phyloP scores from a whole-genome alignment of 2,888 invertebrate genomes.

The Lochmaea capreae region DNA sequence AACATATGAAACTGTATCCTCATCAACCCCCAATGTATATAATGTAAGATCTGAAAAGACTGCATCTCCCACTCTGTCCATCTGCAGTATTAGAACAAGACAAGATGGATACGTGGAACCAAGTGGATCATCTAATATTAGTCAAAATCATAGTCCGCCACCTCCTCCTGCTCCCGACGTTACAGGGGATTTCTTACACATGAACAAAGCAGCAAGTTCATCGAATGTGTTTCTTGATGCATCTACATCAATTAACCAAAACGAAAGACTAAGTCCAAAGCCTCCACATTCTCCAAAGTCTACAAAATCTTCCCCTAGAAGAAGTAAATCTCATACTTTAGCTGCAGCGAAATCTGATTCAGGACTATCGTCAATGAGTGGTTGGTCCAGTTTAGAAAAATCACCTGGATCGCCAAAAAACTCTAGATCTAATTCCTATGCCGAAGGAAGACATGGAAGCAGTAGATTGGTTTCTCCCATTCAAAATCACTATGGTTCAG shows the following conservation, averaged over 20 bases:
- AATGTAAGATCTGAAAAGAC: conserved; percentile 68
- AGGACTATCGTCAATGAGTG: conserved; percentile 87
- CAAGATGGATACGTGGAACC: conserved; percentile 72
- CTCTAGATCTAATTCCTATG: conserved; percentile 53
- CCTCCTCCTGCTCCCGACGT: conserved; percentile 84
- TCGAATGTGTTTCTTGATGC: conserved; percentile 66
- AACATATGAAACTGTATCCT: conserved; percentile 66
- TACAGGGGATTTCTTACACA: conserved; percentile 64
- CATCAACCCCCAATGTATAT: conserved; percentile 68
- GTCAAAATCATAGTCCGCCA: conserved; percentile 72
- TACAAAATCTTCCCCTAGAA: conserved; percentile 78
- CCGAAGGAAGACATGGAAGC: conserved; percentile 39
- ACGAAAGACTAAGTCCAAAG: conserved; percentile 73
- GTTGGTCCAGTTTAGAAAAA: conserved; percentile 87
- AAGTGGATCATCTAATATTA: conserved; percentile 33
- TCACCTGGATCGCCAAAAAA: conserved; percentile 85
- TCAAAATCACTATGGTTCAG: conserved; percentile 35
- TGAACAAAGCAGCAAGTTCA: conserved; percentile 52
- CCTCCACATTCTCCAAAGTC: conserved; percentile 77
- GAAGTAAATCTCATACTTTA: conserved; percentile 71
- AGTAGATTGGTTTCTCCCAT: conserved; percentile 48
- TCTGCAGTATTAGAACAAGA: conserved; percentile 74
- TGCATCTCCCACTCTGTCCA: conserved; percentile 73
- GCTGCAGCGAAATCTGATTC: conserved; percentile 86
- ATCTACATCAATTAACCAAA: conserved; percentile 61